Evolutionary conservation across 2,888 invertebrate genomes (phyloP).

Genomic region (Meganola albula): DNA sequence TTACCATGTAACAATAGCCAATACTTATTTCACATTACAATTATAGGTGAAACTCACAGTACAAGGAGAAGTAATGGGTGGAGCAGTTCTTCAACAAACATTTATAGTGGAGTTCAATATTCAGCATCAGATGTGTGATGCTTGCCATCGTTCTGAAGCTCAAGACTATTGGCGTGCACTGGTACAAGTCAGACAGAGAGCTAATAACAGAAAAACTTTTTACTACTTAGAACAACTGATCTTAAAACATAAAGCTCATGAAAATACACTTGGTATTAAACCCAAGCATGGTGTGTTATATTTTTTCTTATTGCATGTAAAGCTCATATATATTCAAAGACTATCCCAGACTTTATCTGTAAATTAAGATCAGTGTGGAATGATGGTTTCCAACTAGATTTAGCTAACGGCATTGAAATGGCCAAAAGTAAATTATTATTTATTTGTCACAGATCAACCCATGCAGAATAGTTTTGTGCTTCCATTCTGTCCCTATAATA

Average conservation of each 20-base stretch:
- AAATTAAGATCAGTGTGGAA: too few species aligned
- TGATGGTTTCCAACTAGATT: too few species aligned
- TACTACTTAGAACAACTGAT: conserved; percentile 98
- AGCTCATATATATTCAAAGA: too few species aligned
- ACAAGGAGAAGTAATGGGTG: conserved; percentile 95
- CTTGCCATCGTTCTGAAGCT: conserved; percentile 97
- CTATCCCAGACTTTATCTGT: too few species aligned
- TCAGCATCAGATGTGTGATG: conserved; percentile 96
- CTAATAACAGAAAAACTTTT: conserved; percentile 97
- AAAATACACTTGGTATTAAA: conserved; percentile 92
- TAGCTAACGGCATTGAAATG: too few species aligned
- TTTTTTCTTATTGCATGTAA: conserved; percentile 4
- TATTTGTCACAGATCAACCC: too few species aligned
- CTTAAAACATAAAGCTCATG: conserved; percentile 95
- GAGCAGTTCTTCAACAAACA: conserved; percentile 94
- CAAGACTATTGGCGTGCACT: conserved; percentile 98
- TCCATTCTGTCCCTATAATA: too few species aligned
- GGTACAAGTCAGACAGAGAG: conserved; percentile 91
- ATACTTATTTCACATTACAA: too few species aligned
- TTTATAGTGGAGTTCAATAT: conserved; percentile 96
- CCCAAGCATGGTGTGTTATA: conserved; percentile 81
- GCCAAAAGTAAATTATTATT: too few species aligned
- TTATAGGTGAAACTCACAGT: conserved; percentile 95
- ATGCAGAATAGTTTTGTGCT: too few species aligned
- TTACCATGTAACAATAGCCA: too few species aligned